Evolutionary conservation across 1,140 invertebrate genomes (phyloP).

Genomic region (Artemia franciscana): DNA sequence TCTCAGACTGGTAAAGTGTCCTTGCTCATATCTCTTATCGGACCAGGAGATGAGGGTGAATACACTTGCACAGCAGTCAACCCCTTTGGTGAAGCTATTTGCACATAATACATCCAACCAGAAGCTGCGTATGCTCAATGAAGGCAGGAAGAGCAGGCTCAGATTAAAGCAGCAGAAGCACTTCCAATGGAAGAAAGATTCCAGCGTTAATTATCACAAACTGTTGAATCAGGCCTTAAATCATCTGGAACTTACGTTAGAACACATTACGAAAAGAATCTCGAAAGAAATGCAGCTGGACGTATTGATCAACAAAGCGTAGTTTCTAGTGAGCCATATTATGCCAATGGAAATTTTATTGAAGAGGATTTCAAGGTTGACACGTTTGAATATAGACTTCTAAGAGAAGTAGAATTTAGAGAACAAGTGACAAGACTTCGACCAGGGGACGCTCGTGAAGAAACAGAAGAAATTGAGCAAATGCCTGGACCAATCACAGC

Average conservation of each 20-base stretch:
- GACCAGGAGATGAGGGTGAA: slow-evolving; percentile 80
- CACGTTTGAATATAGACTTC: slow-evolving; percentile 77
- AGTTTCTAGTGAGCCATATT: slow-evolving; percentile 30
- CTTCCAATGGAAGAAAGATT: slow-evolving; percentile 4
- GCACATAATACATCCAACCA: slow-evolving; percentile 82
- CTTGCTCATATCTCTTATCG: slow-evolving; percentile 67
- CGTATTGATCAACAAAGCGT: slow-evolving; percentile 6
- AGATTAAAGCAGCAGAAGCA: slow-evolving; percentile 1
- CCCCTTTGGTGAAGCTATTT: slow-evolving; percentile 75
- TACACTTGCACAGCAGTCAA: slow-evolving; percentile 83
- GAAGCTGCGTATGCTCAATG: slow-evolving; percentile 24
- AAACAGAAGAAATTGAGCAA: slow-evolving; percentile 54
- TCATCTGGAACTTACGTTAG: slow-evolving; percentile 8
- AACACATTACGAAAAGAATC: slow-evolving; percentile 8
- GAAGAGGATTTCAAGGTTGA: slow-evolving; percentile 42
- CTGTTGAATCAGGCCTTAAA: slow-evolving; percentile 3
- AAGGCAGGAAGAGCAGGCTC: slow-evolving; percentile 5
- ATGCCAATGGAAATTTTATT: slow-evolving; percentile 37
- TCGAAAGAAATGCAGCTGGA: slow-evolving; percentile 5
- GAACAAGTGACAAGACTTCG: slow-evolving; percentile 60
- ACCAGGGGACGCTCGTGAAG: slow-evolving; percentile 28
- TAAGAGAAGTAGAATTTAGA: slow-evolving; percentile 70
- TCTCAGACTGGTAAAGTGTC: slow-evolving; percentile 60
- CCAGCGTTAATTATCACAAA: slow-evolving; percentile 8
- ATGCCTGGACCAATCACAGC: slow-evolving; percentile 46